Evolutionary conservation across 37 sponge, comb jelly and placozoan species (phyloP).

Genomic region (Haliclona indistincta): DNA sequence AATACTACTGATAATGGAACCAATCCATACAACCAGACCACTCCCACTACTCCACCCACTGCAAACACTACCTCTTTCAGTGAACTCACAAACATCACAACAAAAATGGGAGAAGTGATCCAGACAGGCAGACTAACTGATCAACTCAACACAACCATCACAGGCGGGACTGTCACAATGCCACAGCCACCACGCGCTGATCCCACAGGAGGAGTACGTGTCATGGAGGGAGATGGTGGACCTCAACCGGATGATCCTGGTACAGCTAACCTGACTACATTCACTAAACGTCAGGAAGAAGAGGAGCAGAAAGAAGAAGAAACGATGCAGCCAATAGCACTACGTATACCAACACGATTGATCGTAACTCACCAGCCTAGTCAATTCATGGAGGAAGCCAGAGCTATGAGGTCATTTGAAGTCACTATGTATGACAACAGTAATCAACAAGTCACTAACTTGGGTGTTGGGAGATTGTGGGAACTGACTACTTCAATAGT

Average conservation of each 20-base stretch:
- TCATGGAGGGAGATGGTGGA: conserved; percentile 64
- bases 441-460: conserved; percentile 16
- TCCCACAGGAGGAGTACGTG: conserved; percentile 61
- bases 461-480: conserved; percentile 52
- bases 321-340: neutral
- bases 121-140: conserved; percentile 69
- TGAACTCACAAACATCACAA: conserved; percentile 38
- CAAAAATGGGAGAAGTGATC: conserved; percentile 33
- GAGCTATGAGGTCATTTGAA: neutral
- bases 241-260: conserved; percentile 56
- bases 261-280: conserved; percentile 20
- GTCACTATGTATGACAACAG: conserved; percentile 56
- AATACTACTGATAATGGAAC: neutral
- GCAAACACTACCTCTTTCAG: conserved; percentile 8
- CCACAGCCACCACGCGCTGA: conserved; percentile 56
- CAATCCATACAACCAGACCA: conserved; percentile 10
- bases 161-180: conserved; percentile 32
- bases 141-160: conserved; percentile 44
- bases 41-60: conserved; percentile 1
- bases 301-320: conserved; percentile 16
- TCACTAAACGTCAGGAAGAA: conserved; percentile 23
- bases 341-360: conserved; percentile 33
- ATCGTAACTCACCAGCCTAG: neutral
- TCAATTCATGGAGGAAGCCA: neutral
- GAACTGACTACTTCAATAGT: conserved; percentile 32